Conservation (phyloP, 2,113 vertebrate species). For the Myiagra hebetior region DNA sequence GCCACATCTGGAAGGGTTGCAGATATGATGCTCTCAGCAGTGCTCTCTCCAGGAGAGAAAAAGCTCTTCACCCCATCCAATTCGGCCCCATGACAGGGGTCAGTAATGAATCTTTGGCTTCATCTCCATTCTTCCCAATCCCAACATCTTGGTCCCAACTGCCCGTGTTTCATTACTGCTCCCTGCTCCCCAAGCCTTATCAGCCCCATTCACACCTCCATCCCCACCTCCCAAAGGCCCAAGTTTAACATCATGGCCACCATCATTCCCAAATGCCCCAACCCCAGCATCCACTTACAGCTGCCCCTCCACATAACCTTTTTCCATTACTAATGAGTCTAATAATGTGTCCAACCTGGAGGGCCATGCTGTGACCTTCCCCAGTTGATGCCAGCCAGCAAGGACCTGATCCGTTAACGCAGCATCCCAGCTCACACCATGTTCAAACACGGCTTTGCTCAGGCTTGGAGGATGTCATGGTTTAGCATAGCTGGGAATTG, state of each 20-base stretch:
- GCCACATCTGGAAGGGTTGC: not conserved
- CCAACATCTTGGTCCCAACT: not conserved
- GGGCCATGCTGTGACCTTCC: not conserved
- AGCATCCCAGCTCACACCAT: not conserved
- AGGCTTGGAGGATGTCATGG: not conserved
- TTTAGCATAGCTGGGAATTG: too few species aligned
- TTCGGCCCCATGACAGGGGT: accelerated
- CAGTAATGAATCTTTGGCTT: not conserved
- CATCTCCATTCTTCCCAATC: not conserved
- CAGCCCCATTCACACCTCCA: not conserved
- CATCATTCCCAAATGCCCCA: not conserved
- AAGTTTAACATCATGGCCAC: not conserved
- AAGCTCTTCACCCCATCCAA: not conserved
- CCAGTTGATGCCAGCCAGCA: not conserved
- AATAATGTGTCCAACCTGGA: not conserved
- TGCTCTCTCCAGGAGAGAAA: not conserved
- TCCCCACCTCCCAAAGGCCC: not conserved
- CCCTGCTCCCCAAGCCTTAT: not conserved
- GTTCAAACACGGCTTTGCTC: not conserved
- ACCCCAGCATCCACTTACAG: not conserved
- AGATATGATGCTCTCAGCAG: not conserved
- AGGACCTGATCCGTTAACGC: not conserved
- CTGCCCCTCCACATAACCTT: not conserved
- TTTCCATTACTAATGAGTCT: not conserved
- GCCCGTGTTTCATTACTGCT: not conserved